Evolutionary conservation across 2,113 vertebrate genomes (phyloP).

Genomic region (Mesocricetus auratus): DNA sequence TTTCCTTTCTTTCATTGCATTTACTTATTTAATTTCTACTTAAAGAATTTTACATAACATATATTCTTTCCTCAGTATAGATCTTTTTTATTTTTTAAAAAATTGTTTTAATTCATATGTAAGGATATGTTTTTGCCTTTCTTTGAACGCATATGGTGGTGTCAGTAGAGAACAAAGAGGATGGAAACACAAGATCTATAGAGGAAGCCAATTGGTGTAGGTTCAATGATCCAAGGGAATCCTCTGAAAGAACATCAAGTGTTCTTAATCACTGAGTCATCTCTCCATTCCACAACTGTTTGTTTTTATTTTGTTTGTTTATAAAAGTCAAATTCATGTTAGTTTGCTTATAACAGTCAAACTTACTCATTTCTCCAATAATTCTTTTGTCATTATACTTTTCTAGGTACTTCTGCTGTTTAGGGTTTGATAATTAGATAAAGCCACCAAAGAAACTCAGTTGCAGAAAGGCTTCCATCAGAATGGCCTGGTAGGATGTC

Average conservation of each 20-base stretch:
- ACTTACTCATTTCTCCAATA: neutral
- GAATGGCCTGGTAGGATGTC: neutral
- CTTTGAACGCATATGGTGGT: no score
- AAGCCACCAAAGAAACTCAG: neutral
- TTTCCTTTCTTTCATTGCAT: no score
- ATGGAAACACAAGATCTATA: fast-evolving
- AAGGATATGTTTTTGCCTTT: neutral
- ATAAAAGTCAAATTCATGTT: neutral
- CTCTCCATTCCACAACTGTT: neutral
- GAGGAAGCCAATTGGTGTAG: neutral
- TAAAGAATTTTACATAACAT: neutral
- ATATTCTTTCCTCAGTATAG: neutral
- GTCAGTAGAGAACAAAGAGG: neutral
- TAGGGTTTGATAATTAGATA: neutral
- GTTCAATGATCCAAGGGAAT: neutral
- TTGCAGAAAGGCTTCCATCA: neutral
- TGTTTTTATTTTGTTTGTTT: neutral
- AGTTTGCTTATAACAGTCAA: neutral
- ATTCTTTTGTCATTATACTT: neutral
- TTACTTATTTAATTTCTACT: neutral
- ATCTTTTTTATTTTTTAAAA: neutral
- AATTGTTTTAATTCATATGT: neutral
- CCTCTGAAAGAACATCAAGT: neutral
- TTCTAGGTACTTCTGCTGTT: neutral
- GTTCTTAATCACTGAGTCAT: neutral